phyloP scores from a whole-genome alignment of 1,140 invertebrate species.

The Aphidius ervi region DNA sequence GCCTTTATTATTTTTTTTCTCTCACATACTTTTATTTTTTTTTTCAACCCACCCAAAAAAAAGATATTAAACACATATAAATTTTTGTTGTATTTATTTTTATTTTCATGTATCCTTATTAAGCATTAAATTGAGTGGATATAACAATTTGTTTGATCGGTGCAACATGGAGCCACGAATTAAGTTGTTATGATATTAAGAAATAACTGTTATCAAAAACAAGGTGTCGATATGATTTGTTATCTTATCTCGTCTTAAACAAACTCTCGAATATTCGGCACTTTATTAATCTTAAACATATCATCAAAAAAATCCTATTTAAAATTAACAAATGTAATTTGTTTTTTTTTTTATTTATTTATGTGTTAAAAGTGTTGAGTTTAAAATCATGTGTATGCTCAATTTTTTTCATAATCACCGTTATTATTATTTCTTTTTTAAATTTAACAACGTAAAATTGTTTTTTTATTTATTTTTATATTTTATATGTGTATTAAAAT shows the following conservation, averaged over 20 bases:
- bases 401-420: too few relatives aligned
- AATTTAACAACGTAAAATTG: too few relatives aligned
- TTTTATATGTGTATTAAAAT: too few relatives aligned
- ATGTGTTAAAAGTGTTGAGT: too few relatives aligned
- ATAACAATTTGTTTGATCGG: slow-evolving; percentile 47
- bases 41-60: too few relatives aligned
- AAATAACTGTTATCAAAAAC: slow-evolving; percentile 35
- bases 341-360: slow-evolving; percentile 7
- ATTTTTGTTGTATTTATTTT: slow-evolving; percentile 23
- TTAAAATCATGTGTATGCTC: too few relatives aligned
- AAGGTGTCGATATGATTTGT: slow-evolving; percentile 46
- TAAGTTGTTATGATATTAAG: slow-evolving; percentile 49
- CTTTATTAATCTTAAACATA: slow-evolving; percentile 25
- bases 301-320: not conserved
- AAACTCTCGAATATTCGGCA: slow-evolving; percentile 27
- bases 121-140: slow-evolving; percentile 35
- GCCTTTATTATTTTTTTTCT: too few relatives aligned
- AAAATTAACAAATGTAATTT: not conserved
- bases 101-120: slow-evolving; percentile 29
- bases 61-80: slow-evolving; percentile 22
- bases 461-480: too few relatives aligned
- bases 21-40: too few relatives aligned
- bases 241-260: slow-evolving; percentile 20
- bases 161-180: slow-evolving; percentile 38
- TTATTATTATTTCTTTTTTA: too few relatives aligned